Conservation (phyloP, 2,888 invertebrate species). For the Pterostichus madidus region DNA sequence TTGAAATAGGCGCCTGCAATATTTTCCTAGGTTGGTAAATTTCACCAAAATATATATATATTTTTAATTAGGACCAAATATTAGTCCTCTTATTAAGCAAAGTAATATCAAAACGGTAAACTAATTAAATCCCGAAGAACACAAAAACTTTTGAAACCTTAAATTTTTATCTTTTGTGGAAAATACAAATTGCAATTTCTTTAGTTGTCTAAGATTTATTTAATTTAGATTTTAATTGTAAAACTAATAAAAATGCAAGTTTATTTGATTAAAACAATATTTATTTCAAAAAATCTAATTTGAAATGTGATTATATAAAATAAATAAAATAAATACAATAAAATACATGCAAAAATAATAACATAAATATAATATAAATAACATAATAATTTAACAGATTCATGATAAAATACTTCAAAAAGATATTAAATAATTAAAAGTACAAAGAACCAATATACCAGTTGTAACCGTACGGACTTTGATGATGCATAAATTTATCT, state of each 20-base stretch:
- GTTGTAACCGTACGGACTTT: too few species aligned
- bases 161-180: too few species aligned
- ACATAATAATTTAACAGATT: constrained; percentile 33
- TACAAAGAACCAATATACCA: constrained; percentile 40
- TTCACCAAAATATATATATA: constrained; percentile 27
- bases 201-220: not conserved
- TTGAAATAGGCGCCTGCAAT: constrained; percentile 74
- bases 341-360: constrained; percentile 37
- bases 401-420: constrained; percentile 10
- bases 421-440: constrained; percentile 12
- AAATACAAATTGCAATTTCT: not conserved
- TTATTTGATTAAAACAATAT: constrained; percentile 13
- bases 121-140: not conserved
- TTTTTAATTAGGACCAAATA: not conserved
- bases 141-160: too few species aligned
- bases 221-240: not conserved
- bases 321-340: constrained; percentile 36
- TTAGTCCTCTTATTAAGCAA: not conserved
- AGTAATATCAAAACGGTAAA: not conserved
- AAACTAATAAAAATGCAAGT: constrained; percentile 22
- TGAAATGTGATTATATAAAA: constrained; percentile 32
- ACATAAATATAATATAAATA: constrained; percentile 38
- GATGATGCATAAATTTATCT: too few species aligned
- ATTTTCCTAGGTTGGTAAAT: constrained; percentile 16
- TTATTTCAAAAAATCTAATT: constrained; percentile 23